A percentile compares a stretch with the other conserved stretches of the same genome.
phyloP scores from a whole-genome alignment of 2,797 vertebrate genomes.

The Muscicapa striata region DNA sequence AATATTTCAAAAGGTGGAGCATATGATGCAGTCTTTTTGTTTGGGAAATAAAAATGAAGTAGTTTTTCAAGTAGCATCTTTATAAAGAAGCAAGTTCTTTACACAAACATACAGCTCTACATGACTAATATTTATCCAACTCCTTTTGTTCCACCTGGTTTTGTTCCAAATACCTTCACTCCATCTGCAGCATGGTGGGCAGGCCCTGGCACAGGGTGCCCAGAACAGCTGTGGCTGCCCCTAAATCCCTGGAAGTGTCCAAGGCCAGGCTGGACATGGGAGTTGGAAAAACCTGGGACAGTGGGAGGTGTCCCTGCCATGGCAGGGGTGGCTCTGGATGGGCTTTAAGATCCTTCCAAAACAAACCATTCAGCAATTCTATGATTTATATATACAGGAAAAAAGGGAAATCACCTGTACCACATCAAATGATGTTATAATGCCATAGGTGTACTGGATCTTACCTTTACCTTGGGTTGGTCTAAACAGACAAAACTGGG shows the following conservation, averaged over 20 bases:
- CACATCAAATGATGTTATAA: accelerated
- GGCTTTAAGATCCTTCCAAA: not conserved
- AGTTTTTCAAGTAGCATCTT: not conserved
- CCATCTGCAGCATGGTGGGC: accelerated
- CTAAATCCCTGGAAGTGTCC: not conserved
- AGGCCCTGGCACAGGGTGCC: not conserved
- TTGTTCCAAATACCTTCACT: not conserved
- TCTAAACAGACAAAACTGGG: not conserved
- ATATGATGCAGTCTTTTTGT: not conserved
- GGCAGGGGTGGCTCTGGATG: not conserved
- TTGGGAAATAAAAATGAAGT: not conserved
- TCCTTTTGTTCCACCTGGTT: not conserved
- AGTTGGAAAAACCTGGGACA: accelerated
- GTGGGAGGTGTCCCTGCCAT: not conserved
- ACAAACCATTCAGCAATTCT: not conserved
- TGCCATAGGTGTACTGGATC: not conserved
- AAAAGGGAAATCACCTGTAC: not conserved
- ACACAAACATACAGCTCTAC: not conserved
- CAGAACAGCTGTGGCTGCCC: not conserved
- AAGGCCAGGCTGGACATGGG: accelerated
- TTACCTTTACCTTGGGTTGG: not conserved
- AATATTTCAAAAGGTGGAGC: not conserved
- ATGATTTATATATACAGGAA: not conserved
- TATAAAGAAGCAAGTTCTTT: not conserved
- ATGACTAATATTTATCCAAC: not conserved